Percentiles rank a stretch among this genome's conserved stretches.
Evolutionary conservation across 2,113 vertebrate species (phyloP).

Genomic region (Trematocara nigrifrons): DNA sequence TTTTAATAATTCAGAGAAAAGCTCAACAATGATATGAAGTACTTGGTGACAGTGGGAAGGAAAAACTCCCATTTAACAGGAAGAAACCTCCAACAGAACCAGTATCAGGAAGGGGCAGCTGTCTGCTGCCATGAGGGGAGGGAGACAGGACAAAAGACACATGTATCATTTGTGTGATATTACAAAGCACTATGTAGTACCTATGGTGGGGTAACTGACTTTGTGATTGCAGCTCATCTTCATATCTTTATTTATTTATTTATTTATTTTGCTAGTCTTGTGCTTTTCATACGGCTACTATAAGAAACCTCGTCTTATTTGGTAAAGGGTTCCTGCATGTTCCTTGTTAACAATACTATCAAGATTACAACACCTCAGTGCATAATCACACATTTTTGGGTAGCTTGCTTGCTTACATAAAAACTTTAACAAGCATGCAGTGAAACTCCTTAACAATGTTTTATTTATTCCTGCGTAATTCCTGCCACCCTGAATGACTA

Average conservation of each 20-base stretch:
- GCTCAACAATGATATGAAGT: not conserved
- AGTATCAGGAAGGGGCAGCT: not conserved
- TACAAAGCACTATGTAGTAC: not conserved
- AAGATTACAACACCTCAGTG: not conserved
- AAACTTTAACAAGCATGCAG: not conserved
- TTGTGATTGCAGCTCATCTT: not conserved
- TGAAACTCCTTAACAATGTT: not conserved
- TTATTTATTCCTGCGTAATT: not conserved
- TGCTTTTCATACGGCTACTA: not conserved
- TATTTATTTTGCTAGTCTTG: not conserved
- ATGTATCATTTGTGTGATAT: not conserved
- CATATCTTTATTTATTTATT: not conserved
- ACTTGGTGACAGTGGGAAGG: not conserved
- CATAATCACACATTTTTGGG: not conserved
- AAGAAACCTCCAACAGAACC: rapidly evolving
- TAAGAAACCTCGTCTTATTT: not conserved
- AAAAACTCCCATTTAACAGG: not conserved
- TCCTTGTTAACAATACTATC: not conserved
- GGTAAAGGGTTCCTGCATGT: not conserved
- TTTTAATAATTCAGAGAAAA: not conserved
- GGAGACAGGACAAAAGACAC: not conserved
- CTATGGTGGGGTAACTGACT: not conserved
- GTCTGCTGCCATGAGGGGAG: not conserved
- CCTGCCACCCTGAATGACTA: not conserved
- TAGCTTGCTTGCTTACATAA: not conserved